Conservation (phyloP, 2,888 invertebrate species). For the Lumbricus terrestris region DNA sequence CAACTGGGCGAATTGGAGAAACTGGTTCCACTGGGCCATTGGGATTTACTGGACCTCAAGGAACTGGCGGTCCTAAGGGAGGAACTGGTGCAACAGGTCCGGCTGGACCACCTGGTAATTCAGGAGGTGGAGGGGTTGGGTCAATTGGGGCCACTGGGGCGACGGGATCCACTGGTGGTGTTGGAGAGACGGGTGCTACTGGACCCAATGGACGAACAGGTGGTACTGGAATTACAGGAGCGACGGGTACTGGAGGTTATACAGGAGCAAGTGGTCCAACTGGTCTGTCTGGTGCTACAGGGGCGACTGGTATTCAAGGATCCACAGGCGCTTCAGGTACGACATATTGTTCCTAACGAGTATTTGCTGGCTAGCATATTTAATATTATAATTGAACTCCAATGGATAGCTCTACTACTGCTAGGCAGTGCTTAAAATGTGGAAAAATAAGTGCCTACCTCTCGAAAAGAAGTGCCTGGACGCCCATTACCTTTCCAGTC, state of each 20-base stretch:
- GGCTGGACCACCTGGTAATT: slow-evolving; percentile 27
- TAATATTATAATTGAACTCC: not conserved
- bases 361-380: not conserved
- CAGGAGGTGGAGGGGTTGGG: slow-evolving; percentile 36
- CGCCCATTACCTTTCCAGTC: too few relatives aligned
- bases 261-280: slow-evolving; percentile 26
- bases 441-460: too few relatives aligned
- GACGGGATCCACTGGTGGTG: slow-evolving; percentile 29
- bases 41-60: slow-evolving; percentile 55
- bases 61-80: slow-evolving; percentile 72
- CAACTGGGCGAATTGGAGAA: slow-evolving; percentile 28
- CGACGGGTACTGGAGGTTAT: slow-evolving; percentile 17
- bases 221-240: slow-evolving; percentile 30
- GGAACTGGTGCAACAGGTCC: slow-evolving; percentile 45
- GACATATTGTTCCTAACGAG: not conserved
- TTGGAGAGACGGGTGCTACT: slow-evolving; percentile 33
- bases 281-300: slow-evolving; percentile 22
- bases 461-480: too few relatives aligned
- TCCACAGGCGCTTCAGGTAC: slow-evolving; percentile 19
- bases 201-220: slow-evolving; percentile 35
- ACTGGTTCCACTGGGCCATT: not conserved
- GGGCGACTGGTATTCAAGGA: slow-evolving; percentile 27
- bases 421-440: too few relatives aligned
- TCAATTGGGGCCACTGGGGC: slow-evolving; percentile 33
- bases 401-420: not conserved